Base-by-base conservation (phyloP, 2,113 vertebrate species). In the Erpornis zantholeuca region DNA sequence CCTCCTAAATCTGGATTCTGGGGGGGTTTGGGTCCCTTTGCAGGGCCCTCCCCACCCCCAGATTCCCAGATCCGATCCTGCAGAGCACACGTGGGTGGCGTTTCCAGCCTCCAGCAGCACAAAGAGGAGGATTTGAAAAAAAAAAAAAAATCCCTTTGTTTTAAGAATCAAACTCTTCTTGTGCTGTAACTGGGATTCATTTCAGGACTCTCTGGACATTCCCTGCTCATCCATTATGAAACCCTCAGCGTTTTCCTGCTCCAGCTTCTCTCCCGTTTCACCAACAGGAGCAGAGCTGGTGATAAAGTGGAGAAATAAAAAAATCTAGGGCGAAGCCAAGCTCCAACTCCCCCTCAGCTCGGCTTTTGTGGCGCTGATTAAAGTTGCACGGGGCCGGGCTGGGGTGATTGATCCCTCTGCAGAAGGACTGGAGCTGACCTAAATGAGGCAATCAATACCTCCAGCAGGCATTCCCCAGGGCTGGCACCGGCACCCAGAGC, bases 271-370 rank as follows among this genome's bases (percentile, higher is more conserved):
- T 45, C 38, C 47, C 7, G 12, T 64, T 82, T 21, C 76, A 71
- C 54, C 64, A 31, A 4, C 1, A 0, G 63, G 45, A 92, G 68
- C 72, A 63, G 64, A 86, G 64, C 22, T 54, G 82, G 57, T 91
- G 82, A 82, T 63, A 60, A 73, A 87, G 23, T 19, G 20, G 25
- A 23, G 28, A 60, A 63, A 29, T 66, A 44, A 65, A 42, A 52
- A 56, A 56, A 92, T 77, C 66, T 66, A 92, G 92, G 91, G 86
- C 90, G 92, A 47, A 95, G 33, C 66, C 64, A 35, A 40, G 50
- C 88, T 92, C 75, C 49, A 11, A 24, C 79, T 87, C 92, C 92
- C 92, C 85, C 94, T 89, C 72, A 77, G 64, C 82, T 73, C 72
- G 11, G 80, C n/a, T 92, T 88, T 66, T 96, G 95, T 84, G 78